These are phyloP conservation scores for Mesocentrotus franciscanus DNA, from an alignment of 53 echinoderm and acorn worm genomes.

Conservation along the genomic window DNA sequence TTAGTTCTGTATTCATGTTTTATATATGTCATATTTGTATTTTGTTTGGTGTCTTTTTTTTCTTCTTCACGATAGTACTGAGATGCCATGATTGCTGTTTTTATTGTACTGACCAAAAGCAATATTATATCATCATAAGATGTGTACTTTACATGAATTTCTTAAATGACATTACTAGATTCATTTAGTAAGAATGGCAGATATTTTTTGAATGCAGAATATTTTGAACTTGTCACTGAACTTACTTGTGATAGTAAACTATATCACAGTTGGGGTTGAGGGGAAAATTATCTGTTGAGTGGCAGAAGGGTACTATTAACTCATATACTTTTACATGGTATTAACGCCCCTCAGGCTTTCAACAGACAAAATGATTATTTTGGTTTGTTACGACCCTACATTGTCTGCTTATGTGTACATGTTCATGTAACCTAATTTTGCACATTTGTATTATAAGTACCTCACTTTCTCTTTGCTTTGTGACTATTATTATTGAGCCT, in stretches of 20 bases:
- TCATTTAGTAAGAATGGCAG: background rate
- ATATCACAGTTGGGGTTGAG: background rate
- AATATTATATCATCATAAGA: background rate
- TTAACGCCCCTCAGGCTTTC: no score
- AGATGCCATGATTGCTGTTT: background rate
- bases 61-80: background rate
- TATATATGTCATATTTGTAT: background rate
- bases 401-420: background rate
- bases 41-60: background rate
- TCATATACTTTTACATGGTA: no score
- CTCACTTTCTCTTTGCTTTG: background rate
- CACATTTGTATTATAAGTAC: background rate
- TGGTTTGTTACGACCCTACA: background rate
- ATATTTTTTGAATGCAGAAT: background rate
- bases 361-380: background rate
- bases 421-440: background rate
- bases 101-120: conserved; percentile 22
- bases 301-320: no score
- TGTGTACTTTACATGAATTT: background rate
- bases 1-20: conserved; percentile 15
- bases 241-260: background rate
- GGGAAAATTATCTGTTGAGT: background rate
- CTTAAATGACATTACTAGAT: background rate
- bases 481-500: background rate
- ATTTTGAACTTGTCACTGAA: background rate